phyloP scores from a whole-genome alignment of 2,797 vertebrate species.

The Scolopax bukidnonensis region DNA sequence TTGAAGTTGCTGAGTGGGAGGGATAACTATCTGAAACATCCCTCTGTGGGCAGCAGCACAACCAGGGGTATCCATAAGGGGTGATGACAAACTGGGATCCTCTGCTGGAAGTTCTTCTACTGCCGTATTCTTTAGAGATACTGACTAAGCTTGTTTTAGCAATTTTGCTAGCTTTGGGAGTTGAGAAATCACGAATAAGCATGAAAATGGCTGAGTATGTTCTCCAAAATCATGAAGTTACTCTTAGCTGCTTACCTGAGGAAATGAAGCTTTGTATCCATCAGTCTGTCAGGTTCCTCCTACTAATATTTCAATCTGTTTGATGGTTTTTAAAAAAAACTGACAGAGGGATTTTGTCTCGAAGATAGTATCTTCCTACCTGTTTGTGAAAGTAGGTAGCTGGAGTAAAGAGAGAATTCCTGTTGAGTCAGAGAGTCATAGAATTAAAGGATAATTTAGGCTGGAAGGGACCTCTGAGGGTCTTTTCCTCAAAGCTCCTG shows the following conservation, averaged over 20 bases:
- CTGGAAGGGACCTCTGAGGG: neutral
- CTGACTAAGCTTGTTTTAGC: neutral
- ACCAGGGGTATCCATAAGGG: neutral
- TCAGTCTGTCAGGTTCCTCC: neutral
- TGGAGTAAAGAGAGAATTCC: neutral
- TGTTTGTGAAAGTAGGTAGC: neutral
- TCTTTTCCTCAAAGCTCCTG: neutral
- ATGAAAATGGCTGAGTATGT: neutral
- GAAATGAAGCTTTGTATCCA: neutral
- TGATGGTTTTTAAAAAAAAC: neutral
- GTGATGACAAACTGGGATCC: neutral
- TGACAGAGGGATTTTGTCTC: neutral
- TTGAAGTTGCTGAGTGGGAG: neutral
- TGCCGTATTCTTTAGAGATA: neutral
- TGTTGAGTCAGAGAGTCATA: neutral
- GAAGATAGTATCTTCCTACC: neutral
- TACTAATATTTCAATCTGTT: neutral
- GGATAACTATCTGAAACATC: neutral
- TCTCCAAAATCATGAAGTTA: neutral
- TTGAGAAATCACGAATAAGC: neutral
- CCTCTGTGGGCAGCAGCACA: neutral
- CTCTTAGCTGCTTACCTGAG: neutral
- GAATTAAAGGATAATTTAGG: neutral
- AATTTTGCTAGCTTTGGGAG: neutral
- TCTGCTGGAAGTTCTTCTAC: neutral